These are phyloP conservation scores for Megamerina dolium DNA, from an alignment of 2,888 invertebrate species.

Conservation along the genomic window DNA sequence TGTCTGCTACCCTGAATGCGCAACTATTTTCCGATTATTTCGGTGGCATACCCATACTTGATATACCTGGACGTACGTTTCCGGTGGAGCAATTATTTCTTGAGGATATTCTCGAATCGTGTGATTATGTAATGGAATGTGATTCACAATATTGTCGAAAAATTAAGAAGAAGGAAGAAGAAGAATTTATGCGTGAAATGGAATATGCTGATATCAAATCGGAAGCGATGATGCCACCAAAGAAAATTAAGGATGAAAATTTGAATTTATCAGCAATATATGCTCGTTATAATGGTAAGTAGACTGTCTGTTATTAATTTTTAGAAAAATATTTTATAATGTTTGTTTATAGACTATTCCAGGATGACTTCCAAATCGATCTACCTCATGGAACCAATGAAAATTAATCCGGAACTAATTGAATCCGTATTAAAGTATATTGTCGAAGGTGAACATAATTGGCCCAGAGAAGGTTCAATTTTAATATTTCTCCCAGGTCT, in stretches of 20 bases:
- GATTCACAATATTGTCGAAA: conserved; percentile 57
- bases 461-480: conserved; percentile 60
- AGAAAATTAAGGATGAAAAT: conserved; percentile 64
- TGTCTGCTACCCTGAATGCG: conserved; percentile 90
- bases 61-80: conserved; percentile 78
- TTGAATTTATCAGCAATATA: conserved; percentile 62
- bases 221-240: conserved; percentile 55
- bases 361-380: conserved; percentile 65
- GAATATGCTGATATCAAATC: conserved; percentile 59
- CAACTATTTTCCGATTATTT: conserved; percentile 82
- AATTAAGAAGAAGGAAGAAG: conserved; percentile 56
- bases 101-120: conserved; percentile 71
- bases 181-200: conserved; percentile 59
- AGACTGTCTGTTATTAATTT: background rate
- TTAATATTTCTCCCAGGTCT: conserved; percentile 74
- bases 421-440: conserved; percentile 67
- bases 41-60: conserved; percentile 65
- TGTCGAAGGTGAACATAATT: conserved; percentile 59
- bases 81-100: conserved; percentile 76
- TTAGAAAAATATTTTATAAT: background rate
- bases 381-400: conserved; percentile 69
- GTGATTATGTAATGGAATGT: conserved; percentile 57
- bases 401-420: conserved; percentile 71
- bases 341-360: conserved; percentile 50
- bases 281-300: conserved; percentile 58